Base-by-base conservation (phyloP, 2,797 vertebrate genomes). In the Hoplostethus atlanticus region DNA sequence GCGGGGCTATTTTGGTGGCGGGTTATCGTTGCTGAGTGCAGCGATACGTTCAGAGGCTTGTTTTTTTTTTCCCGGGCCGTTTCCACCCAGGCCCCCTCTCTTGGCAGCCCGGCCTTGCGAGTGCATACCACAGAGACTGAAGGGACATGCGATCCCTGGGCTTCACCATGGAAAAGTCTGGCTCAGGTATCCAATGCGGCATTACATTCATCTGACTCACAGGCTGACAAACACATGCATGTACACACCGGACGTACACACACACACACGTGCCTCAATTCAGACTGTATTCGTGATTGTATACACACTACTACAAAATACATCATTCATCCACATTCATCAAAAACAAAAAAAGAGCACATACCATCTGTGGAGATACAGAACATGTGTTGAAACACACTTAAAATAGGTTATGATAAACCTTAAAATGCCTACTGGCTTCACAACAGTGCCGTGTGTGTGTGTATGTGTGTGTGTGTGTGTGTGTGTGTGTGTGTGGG, bases 131-230 rank as follows among this genome's bases (percentile, higher is more conserved):
- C 73, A 67, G 73, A 74, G 81, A 85, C 79, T 61, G 64, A 15
- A 64, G 66, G 62, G 78, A 88, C 82, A 88, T 86, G 83, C 75
- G 89, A 87, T 87, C 71, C 66, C 54, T 1, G 1, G 71, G 67
- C 64, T 85, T 83, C 31, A 56, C 81, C 62, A 38, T 80, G 84
- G 84, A 92, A 90, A 88, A 70, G 77, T 83, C 65, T 55, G 87
- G 85, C 87, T 92, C 88, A 86, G 77, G 84, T 92, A 64, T 89
- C 88, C 67, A 21, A 68, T 81, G 71, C 68, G 79, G 83, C 72
- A 84, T 85, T 77, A 61, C 81, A 85, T 79, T 91, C 71, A 89
- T 87, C 77, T 74, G 80, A 89, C 84, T 87, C 86, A 85, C 38
- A 21, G 46, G 38, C 60, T 81, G 80, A 83, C 89, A 88, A 80